Conservation (phyloP, 2,113 vertebrate species). For the Misgurnus anguillicaudatus region DNA sequence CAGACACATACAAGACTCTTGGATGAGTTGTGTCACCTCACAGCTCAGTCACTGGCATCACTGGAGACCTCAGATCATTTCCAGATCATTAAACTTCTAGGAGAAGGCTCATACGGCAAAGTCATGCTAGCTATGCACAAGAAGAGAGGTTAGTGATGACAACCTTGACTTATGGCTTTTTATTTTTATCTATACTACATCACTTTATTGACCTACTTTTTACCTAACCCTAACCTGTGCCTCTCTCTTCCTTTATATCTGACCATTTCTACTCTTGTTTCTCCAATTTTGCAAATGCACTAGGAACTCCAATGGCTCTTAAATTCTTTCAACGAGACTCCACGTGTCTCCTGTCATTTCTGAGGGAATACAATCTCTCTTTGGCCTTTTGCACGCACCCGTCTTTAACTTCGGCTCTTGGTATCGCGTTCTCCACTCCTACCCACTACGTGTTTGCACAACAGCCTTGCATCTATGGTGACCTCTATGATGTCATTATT, state of each 20-base stretch:
- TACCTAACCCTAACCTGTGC: too few species aligned
- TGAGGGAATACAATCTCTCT: slow-evolving; percentile 84
- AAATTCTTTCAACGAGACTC: slow-evolving; percentile 80
- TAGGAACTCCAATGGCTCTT: slow-evolving; percentile 81
- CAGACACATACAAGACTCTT: slow-evolving; percentile 70
- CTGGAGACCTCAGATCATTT: slow-evolving; percentile 76
- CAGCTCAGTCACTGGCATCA: slow-evolving; percentile 66
- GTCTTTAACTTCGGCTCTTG: slow-evolving; percentile 78
- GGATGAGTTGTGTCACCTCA: slow-evolving; percentile 79
- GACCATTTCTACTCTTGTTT: neutral
- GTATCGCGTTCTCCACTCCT: slow-evolving; percentile 77
- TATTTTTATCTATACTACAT: neutral
- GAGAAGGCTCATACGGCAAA: slow-evolving; percentile 82
- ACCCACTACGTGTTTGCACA: slow-evolving; percentile 83
- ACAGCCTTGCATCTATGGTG: slow-evolving; percentile 79
- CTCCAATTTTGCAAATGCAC: neutral
- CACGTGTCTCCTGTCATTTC: slow-evolving; percentile 75
- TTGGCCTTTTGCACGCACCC: slow-evolving; percentile 82
- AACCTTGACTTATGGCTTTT: neutral
- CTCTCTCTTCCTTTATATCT: neutral
- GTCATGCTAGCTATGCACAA: slow-evolving; percentile 82
- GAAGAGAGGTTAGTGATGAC: slow-evolving; percentile 71
- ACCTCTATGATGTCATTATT: slow-evolving; percentile 82
- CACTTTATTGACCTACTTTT: neutral
- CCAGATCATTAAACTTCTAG: slow-evolving; percentile 77